Evolutionary conservation across 1,140 invertebrate genomes (phyloP).

Genomic region (Latrodectus geometricus): DNA sequence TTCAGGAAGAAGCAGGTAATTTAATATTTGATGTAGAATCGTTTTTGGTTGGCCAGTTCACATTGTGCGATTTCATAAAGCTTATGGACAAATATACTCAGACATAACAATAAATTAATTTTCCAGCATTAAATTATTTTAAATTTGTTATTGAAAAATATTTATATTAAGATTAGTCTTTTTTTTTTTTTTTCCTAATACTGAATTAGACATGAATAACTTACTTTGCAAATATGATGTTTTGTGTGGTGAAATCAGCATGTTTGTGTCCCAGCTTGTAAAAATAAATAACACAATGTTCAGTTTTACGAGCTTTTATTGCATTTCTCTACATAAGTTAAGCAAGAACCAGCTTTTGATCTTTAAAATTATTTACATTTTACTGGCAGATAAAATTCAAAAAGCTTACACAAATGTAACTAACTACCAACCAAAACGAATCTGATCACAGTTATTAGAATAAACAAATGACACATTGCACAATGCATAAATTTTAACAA

Average conservation of each 20-base stretch:
- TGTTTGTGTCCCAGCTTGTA: conserved; percentile 18
- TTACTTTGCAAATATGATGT: background rate
- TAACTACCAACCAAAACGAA: conserved; percentile 59
- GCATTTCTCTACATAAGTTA: conserved; percentile 56
- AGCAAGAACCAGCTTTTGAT: conserved; percentile 58
- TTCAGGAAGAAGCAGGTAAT: background rate
- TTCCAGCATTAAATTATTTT: background rate
- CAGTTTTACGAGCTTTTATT: conserved; percentile 51
- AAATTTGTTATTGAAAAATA: background rate
- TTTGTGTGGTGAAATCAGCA: background rate
- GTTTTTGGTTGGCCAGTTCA: conserved; percentile 36
- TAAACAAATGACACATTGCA: conserved; percentile 36
- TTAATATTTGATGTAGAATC: conserved; percentile 19
- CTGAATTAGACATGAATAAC: background rate
- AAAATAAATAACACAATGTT: conserved; percentile 49
- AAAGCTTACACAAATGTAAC: conserved; percentile 49
- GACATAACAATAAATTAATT: background rate
- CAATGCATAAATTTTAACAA: conserved; percentile 49
- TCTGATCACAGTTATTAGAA: conserved; percentile 50
- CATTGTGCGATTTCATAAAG: background rate
- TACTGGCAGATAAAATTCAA: conserved; percentile 52
- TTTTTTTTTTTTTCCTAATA: background rate
- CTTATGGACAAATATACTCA: background rate
- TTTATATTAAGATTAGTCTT: too few relatives aligned
- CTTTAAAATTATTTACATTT: conserved; percentile 35